These are phyloP conservation scores for Bucorvus abyssinicus DNA, from an alignment of 2,797 vertebrate genomes.

Conservation along the genomic window DNA sequence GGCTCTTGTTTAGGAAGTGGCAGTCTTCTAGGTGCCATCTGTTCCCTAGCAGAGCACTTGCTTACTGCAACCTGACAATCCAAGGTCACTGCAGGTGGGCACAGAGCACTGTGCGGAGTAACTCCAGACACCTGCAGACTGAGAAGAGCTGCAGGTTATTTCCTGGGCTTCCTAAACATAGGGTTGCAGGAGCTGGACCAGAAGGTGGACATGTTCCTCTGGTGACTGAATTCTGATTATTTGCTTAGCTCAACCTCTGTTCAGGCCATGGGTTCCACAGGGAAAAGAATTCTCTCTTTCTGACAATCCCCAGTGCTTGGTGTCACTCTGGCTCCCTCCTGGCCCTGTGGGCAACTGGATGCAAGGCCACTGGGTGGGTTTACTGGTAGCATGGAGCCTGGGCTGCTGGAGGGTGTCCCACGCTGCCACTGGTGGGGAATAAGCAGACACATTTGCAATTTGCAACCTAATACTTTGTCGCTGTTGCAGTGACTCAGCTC, in stretches of 20 bases:
- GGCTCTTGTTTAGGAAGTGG: neutral
- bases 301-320: neutral
- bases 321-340: neutral
- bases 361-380: neutral
- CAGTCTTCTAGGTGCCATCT: neutral
- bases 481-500: neutral
- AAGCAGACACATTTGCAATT: neutral
- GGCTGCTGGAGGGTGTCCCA: neutral
- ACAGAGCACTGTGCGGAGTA: neutral
- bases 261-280: accelerated
- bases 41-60: neutral
- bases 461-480: neutral
- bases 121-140: neutral
- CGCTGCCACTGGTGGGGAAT: neutral
- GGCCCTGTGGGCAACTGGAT: neutral
- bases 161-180: neutral
- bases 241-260: neutral
- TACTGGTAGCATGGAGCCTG: neutral
- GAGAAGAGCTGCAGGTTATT: neutral
- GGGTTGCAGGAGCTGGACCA: neutral
- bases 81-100: neutral
- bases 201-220: neutral
- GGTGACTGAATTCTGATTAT: neutral
- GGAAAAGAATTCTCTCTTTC: neutral
- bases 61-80: neutral